Evolutionary conservation across 2,113 vertebrate genomes (phyloP).

Genomic region (Amphilophus citrinellus): DNA sequence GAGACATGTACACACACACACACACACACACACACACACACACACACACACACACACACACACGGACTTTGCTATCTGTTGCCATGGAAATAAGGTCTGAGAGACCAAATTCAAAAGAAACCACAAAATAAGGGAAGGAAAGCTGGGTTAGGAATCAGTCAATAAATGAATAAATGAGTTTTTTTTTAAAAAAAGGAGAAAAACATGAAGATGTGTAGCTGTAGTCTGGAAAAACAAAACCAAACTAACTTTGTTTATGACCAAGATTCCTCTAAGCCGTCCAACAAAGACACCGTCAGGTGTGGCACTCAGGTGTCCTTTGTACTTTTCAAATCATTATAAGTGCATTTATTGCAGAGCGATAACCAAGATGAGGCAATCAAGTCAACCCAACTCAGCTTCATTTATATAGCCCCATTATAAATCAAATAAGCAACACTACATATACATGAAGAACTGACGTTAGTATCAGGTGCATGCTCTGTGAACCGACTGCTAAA

Average conservation of each 20-base stretch:
- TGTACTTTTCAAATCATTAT: not conserved
- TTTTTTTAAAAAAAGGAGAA: not conserved
- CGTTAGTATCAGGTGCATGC: not conserved
- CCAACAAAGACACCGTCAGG: not conserved
- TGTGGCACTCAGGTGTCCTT: accelerated
- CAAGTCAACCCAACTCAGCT: not conserved
- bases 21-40: not conserved
- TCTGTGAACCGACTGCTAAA: not conserved
- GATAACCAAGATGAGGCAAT: not conserved
- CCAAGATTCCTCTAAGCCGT: not conserved
- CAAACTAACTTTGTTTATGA: not conserved
- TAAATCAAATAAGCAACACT: not conserved
- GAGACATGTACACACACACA: not conserved
- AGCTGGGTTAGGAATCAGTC: not conserved
- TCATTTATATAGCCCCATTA: not conserved
- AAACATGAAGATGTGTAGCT: not conserved
- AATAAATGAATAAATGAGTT: not conserved
- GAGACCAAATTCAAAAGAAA: conserved; percentile 11
- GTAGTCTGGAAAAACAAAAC: not conserved
- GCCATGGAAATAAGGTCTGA: conserved; percentile 49
- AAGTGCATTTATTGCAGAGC: not conserved
- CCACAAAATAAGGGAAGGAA: conserved; percentile 7
- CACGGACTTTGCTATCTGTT: conserved; percentile 52
- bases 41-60: conserved; percentile 7
- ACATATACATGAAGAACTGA: accelerated